A percentile compares a stretch with the other conserved stretches of the same genome.
Evolutionary conservation across 2,113 vertebrate genomes (phyloP).

Genomic region (Stomatorhinus ivindoensis): DNA sequence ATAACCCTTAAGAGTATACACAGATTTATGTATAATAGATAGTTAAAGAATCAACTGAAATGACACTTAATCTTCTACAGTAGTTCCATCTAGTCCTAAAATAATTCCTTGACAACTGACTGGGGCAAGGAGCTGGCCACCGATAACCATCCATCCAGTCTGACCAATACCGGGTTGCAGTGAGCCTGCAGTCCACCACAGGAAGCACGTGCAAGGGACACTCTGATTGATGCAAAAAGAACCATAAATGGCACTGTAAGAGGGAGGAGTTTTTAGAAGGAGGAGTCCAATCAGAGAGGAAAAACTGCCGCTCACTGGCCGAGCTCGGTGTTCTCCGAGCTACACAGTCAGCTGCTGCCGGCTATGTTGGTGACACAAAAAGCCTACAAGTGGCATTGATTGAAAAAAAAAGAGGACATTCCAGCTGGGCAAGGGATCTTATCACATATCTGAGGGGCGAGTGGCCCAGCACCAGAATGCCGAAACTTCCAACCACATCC

Average conservation of each 20-base stretch:
- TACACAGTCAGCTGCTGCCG: neutral
- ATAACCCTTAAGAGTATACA: neutral
- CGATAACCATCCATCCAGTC: neutral
- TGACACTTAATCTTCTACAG: neutral
- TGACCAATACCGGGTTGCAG: neutral
- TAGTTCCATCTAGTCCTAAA: neutral
- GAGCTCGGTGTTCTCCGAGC: neutral
- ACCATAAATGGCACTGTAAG: neutral
- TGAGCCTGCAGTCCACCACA: neutral
- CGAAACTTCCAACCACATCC: conserved; percentile 36
- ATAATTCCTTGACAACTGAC: no score
- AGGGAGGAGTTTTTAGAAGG: neutral
- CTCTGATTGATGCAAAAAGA: neutral
- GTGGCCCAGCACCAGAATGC: conserved; percentile 23
- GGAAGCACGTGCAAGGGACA: neutral
- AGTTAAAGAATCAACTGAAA: neutral
- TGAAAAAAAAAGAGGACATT: neutral
- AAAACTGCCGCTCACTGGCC: neutral
- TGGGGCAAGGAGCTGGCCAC: neutral
- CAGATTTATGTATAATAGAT: neutral
- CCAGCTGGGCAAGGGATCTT: conserved; percentile 25
- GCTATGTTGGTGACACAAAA: neutral
- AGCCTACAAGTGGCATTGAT: no score
- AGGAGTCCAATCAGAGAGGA: neutral
- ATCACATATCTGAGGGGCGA: conserved; percentile 22